Conservation (phyloP, 2,888 invertebrate genomes). For the Charanyca ferruginea region DNA sequence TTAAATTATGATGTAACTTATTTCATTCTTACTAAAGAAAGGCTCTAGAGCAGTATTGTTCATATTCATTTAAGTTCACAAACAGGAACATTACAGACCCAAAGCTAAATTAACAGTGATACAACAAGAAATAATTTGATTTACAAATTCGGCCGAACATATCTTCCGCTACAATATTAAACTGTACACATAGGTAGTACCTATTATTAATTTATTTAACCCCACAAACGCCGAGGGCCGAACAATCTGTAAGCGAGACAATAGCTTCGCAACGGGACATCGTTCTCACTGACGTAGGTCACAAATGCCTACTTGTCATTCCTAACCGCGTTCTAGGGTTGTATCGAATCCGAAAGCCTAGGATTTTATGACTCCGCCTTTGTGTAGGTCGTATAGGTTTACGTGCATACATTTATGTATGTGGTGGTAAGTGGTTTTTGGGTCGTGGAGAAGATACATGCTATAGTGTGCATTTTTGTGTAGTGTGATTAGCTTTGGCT, state of each 20-base stretch:
- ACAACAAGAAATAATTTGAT: not conserved
- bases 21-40: not conserved
- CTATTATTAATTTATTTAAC: conserved; percentile 57
- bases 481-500: not conserved
- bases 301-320: conserved; percentile 61
- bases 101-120: not conserved
- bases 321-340: conserved; percentile 55
- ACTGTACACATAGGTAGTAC: conserved; percentile 27
- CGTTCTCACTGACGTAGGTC: conserved; percentile 53
- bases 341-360: conserved; percentile 41
- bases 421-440: conserved; percentile 9
- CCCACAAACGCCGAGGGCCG: conserved; percentile 52
- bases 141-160: conserved; percentile 2
- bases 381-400: conserved; percentile 38
- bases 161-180: conserved; percentile 6
- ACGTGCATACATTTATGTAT: conserved; percentile 50
- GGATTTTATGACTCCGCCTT: conserved; percentile 48
- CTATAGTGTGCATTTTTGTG: conserved; percentile 11
- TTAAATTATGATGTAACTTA: too few relatives aligned
- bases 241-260: conserved; percentile 57
- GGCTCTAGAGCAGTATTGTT: not conserved
- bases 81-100: not conserved
- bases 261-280: conserved; percentile 49
- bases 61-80: not conserved
- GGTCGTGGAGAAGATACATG: not conserved